A percentile compares a stretch with the other conserved stretches of the same genome.
Conservation (phyloP, 2,113 vertebrate genomes). For the Rana temporaria region DNA sequence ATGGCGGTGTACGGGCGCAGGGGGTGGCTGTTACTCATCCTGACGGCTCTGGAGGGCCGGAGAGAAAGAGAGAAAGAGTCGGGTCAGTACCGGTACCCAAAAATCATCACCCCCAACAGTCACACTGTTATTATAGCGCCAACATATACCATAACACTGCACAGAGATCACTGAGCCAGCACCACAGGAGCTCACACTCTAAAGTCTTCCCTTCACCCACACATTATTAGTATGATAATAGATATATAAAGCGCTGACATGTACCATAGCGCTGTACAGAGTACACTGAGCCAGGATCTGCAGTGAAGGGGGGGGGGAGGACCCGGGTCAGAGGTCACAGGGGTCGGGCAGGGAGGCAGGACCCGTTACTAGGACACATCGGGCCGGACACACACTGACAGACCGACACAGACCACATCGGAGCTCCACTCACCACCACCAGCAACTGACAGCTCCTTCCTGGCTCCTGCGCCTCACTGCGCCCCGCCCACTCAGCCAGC, state of each 20-base stretch:
- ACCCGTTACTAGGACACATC: too few relatives aligned
- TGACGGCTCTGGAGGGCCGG: conserved; percentile 68
- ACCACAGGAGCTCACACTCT: neutral
- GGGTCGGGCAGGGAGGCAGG: too few relatives aligned
- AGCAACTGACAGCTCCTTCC: conserved; percentile 19
- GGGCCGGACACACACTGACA: neutral
- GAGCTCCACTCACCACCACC: conserved; percentile 6
- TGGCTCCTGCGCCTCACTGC: neutral
- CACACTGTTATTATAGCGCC: neutral
- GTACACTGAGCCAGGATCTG: neutral
- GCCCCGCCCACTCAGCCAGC: neutral
- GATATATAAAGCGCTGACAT: neutral
- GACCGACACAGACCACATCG: neutral
- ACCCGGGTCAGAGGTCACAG: neutral
- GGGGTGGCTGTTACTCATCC: conserved; percentile 97
- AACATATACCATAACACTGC: neutral
- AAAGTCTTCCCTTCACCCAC: neutral
- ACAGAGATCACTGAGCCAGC: neutral
- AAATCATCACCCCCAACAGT: too few relatives aligned
- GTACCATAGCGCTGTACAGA: neutral
- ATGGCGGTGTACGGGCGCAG: conserved; percentile 89
- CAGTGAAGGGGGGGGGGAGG: neutral
- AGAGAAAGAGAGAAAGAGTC: too few relatives aligned
- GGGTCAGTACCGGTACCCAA: too few relatives aligned
- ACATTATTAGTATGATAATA: too few relatives aligned